Conservation (phyloP, 2,797 vertebrate genomes). For the Sciurus vulgaris region DNA sequence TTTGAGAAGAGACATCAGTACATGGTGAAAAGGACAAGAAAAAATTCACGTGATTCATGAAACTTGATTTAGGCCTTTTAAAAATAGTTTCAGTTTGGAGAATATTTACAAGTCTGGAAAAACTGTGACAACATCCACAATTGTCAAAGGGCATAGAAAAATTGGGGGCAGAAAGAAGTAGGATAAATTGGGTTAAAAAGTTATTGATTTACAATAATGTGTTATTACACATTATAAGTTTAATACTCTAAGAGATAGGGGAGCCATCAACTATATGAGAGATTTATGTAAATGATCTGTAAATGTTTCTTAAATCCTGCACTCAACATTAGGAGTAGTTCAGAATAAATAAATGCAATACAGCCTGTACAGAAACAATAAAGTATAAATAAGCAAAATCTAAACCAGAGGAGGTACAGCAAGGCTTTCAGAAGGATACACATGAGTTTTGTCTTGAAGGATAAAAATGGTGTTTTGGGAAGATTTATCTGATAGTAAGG, state of each 20-base stretch:
- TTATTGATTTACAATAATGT: neutral
- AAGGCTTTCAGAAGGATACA: neutral
- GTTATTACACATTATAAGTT: neutral
- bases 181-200: constrained; percentile 42
- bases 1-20: neutral
- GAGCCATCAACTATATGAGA: neutral
- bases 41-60: neutral
- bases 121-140: neutral
- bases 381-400: neutral
- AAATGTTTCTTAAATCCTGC: neutral
- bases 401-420: neutral
- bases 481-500: neutral
- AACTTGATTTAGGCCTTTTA: neutral
- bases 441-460: neutral
- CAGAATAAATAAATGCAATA: constrained; percentile 25
- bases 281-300: constrained; percentile 6
- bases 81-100: neutral
- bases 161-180: neutral
- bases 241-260: neutral
- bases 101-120: neutral
- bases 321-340: neutral
- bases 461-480: neutral
- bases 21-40: neutral
- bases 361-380: neutral
- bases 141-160: neutral